Conservation (phyloP, 1,140 invertebrate genomes). For the Leptonema lineaticorne region DNA sequence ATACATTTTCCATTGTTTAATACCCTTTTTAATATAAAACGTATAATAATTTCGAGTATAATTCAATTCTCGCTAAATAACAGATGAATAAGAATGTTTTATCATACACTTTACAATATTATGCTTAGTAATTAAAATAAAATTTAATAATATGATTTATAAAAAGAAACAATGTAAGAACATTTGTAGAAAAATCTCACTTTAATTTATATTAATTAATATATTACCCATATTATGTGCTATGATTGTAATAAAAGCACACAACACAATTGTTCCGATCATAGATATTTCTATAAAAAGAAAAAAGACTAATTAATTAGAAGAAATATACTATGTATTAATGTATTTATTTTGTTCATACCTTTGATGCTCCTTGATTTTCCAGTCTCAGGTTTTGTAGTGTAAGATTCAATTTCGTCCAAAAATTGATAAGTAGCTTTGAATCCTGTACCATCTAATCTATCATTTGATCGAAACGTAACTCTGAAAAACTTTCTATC, state of each 20-base stretch:
- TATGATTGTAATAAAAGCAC: neutral
- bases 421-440: constrained; percentile 85
- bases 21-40: too few species aligned
- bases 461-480: constrained; percentile 90
- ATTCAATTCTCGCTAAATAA: too few species aligned
- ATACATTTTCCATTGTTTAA: too few species aligned
- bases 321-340: neutral
- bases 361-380: constrained; percentile 1
- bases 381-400: constrained; percentile 43
- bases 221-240: neutral
- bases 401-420: constrained; percentile 54
- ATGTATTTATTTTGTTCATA: neutral
- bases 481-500: constrained; percentile 92
- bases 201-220: constrained; percentile 5
- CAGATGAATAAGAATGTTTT: too few species aligned
- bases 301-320: neutral
- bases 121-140: too few species aligned
- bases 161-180: too few species aligned
- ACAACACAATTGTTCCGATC: constrained; percentile 11
- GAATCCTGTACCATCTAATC: constrained; percentile 91
- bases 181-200: neutral
- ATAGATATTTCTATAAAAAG: constrained; percentile 13
- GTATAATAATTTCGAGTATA: too few species aligned
- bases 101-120: too few species aligned
- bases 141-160: too few species aligned